Conservation (phyloP, 2,797 vertebrate genomes). For the Sebastes dallii region DNA sequence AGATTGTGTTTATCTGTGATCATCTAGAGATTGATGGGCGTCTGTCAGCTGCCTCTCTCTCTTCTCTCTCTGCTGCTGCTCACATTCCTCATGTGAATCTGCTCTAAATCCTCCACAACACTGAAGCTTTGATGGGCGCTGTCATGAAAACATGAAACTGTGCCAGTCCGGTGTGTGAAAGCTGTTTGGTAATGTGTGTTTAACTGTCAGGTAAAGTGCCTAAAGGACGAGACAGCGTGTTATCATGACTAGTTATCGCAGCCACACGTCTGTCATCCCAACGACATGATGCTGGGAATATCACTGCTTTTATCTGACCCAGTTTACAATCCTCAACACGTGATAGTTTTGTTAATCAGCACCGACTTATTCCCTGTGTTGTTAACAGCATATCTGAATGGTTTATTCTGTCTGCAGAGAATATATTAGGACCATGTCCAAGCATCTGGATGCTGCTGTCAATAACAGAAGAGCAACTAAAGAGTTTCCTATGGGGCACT, state of each 20-base stretch:
- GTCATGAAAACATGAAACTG: constrained; percentile 13
- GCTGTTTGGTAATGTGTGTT: constrained; percentile 16
- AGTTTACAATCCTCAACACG: neutral
- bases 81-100: constrained; percentile 27
- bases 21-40: constrained; percentile 8
- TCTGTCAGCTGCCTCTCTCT: constrained; percentile 15
- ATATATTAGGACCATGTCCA: neutral
- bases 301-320: neutral
- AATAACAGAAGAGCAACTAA: neutral
- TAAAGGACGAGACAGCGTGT: constrained; percentile 1
- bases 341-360: neutral
- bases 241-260: constrained; percentile 13
- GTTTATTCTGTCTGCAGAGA: neutral
- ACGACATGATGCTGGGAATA: neutral
- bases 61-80: constrained; percentile 6
- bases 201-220: constrained; percentile 42
- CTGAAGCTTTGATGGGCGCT: constrained; percentile 10
- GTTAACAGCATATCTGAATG: neutral
- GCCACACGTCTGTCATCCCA: constrained; percentile 1
- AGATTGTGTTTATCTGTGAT: neutral
- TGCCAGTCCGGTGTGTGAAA: constrained; percentile 22
- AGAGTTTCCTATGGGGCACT: constrained; percentile 15
- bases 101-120: constrained; percentile 18
- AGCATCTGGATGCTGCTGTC: neutral
- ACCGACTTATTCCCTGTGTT: neutral